Evolutionary conservation across 2,888 invertebrate genomes (phyloP), one percentile per base, ranked within the genome.

Genomic region (Druceiella hillmani): DNA sequence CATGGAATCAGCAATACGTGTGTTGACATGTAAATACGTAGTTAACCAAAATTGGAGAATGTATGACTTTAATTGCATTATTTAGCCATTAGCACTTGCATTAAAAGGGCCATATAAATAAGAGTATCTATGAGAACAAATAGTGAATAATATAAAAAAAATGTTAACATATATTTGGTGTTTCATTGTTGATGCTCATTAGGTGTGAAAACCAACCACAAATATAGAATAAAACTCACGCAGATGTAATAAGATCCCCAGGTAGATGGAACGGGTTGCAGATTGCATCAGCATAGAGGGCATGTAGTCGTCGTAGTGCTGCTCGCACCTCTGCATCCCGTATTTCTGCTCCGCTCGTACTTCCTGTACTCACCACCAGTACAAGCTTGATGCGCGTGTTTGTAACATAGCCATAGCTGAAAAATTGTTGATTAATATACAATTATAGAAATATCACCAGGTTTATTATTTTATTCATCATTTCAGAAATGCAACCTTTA

Each of bases 191-290:
- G n/a, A n/a, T n/a, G n/a, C n/a, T n/a, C n/a, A n/a, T n/a, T 40
- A 7, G 4, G 9, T n/a, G 10, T 9, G 7, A 33, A 12, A 28
- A 24, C 14, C 3, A 32, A 28, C 10, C 9, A 20, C 30, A 39
- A 17, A 14, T 16, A 10, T 12, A 24, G 24, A 28, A 37, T 43
- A 36, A 31, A 43, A 60, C 79, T 79, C 75, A 94, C 93, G 77
- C 80, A 3, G 95, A 95, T 28, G 76, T 79, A 32, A 98, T 84
- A 50, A 82, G 79, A 54, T 93, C 89, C 16, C 94, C 94, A 17
- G 95, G 93, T 55, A 87, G 79, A 67, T 97, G 94, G 64, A 99
- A 98, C 29, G 98, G 97, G 70, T 97, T 95, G 56, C 92, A 94
- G 40, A 98, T 84, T 45, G 92, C 87, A 61, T 97, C 93, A 2